Conservation (phyloP, 2,797 vertebrate genomes). For the Hydrophis major region DNA sequence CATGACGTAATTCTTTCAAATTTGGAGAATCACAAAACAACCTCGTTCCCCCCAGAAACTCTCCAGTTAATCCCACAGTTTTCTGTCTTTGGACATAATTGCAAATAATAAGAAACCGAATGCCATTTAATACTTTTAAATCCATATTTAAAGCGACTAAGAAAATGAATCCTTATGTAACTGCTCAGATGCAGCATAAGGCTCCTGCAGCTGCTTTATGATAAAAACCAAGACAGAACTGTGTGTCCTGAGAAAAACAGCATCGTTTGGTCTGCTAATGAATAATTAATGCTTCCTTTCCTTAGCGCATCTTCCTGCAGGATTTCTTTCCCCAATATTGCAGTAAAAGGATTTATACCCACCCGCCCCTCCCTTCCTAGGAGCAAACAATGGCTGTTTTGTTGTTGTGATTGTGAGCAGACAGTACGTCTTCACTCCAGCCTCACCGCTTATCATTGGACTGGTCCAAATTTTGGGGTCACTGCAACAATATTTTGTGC, state of each 20-base stretch:
- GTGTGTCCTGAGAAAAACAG: slow-evolving; percentile 33
- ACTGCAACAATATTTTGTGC: background rate
- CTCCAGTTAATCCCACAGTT: background rate
- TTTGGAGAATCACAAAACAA: background rate
- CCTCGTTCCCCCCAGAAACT: background rate
- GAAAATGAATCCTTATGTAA: slow-evolving; percentile 1
- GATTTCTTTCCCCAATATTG: slow-evolving; percentile 10
- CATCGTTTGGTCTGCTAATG: slow-evolving; percentile 36
- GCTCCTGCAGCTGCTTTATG: slow-evolving; percentile 36
- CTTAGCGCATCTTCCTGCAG: slow-evolving; percentile 16
- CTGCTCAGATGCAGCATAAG: slow-evolving; percentile 23
- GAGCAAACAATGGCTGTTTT: slow-evolving; percentile 8
- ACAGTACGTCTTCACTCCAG: background rate
- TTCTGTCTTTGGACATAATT: background rate
- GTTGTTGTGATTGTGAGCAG: background rate
- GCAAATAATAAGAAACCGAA: background rate
- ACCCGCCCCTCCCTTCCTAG: background rate
- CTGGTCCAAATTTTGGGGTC: background rate
- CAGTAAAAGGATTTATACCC: background rate
- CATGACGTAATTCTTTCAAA: background rate
- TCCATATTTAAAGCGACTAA: background rate
- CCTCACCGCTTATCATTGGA: background rate
- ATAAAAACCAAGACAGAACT: slow-evolving; percentile 34
- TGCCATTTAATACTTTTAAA: background rate
- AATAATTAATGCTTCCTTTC: slow-evolving; percentile 50